These are phyloP conservation scores for Argyra leucocephala DNA, from an alignment of 2,888 invertebrate genomes.

Conservation along the genomic window DNA sequence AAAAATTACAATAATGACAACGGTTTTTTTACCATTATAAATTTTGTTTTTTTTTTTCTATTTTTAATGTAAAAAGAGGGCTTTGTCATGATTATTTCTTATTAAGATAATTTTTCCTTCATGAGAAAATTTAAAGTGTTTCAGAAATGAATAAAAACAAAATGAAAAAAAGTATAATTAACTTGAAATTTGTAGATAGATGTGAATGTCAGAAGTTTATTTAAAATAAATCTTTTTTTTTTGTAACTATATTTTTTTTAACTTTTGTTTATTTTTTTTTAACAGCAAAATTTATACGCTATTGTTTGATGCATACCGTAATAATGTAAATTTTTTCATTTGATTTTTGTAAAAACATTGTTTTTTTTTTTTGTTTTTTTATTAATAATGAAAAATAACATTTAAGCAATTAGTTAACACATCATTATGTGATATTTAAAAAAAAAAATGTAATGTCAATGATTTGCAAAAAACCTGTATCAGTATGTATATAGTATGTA, in stretches of 20 bases:
- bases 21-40: background rate
- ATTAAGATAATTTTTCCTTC: background rate
- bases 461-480: too few species aligned
- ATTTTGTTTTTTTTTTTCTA: background rate
- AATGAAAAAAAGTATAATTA: background rate
- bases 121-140: background rate
- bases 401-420: too few species aligned
- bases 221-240: too few species aligned
- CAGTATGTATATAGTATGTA: too few species aligned
- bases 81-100: background rate
- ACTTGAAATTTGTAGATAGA: background rate
- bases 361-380: too few species aligned
- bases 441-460: too few species aligned
- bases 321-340: too few species aligned
- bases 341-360: too few species aligned
- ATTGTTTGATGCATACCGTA: background rate
- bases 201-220: background rate
- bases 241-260: too few species aligned
- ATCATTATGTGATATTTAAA: too few species aligned
- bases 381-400: too few species aligned
- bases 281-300: background rate
- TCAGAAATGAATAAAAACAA: background rate
- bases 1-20: background rate
- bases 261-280: background rate
- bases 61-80: background rate